A percentile compares a stretch with the other conserved stretches of the same genome.
Conservation (phyloP, 1,140 invertebrate species). For the Asobara japonica region DNA sequence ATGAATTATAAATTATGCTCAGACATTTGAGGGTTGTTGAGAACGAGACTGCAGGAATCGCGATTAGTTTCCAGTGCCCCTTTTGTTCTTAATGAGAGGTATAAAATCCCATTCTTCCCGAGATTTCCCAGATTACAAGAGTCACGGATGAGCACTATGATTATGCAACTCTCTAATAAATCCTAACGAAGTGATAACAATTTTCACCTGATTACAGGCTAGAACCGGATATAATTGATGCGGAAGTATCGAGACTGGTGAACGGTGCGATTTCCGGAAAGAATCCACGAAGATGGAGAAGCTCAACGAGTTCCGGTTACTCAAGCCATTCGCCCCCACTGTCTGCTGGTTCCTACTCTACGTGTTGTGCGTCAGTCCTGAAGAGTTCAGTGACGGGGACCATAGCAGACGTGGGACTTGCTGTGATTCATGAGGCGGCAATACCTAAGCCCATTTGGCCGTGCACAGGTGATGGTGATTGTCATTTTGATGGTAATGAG, state of each 20-base stretch:
- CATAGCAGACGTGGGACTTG: conserved; percentile 34
- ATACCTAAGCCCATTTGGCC: conserved; percentile 56
- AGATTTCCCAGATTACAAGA: neutral
- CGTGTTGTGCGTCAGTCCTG: conserved; percentile 30
- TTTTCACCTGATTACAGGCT: conserved; percentile 40
- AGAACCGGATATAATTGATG: conserved; percentile 47
- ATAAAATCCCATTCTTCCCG: neutral
- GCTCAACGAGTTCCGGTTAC: conserved; percentile 55
- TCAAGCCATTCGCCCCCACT: conserved; percentile 55
- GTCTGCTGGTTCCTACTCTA: conserved; percentile 49
- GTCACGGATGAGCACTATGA: neutral
- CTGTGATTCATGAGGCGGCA: conserved; percentile 52
- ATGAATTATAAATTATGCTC: no score
- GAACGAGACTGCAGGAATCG: no score
- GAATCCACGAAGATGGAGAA: conserved; percentile 50
- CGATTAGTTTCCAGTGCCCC: no score
- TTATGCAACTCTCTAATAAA: conserved; percentile 17
- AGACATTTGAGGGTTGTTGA: no score
- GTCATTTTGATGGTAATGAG: conserved; percentile 39
- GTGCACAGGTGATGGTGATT: conserved; percentile 30
- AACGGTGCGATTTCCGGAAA: conserved; percentile 32
- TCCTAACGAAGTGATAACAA: neutral
- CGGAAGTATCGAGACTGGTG: conserved; percentile 50
- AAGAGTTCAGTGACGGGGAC: conserved; percentile 20
- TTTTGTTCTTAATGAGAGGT: no score